These are phyloP conservation scores for Clitarchus hookeri DNA, from an alignment of 2,888 invertebrate genomes.

Conservation along the genomic window DNA sequence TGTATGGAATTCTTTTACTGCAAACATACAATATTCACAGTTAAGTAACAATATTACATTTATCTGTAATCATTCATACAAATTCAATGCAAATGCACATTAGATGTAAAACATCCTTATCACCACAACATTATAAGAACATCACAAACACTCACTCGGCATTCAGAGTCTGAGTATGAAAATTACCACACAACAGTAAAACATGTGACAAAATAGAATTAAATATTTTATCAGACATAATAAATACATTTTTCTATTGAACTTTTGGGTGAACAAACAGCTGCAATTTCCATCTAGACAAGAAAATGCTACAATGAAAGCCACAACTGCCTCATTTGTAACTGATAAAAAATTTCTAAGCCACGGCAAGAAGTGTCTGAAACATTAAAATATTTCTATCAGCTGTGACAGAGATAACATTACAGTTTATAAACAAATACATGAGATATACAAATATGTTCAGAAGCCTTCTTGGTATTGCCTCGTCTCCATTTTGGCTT, in stretches of 20 bases:
- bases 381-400: not conserved
- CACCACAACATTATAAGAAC: not conserved
- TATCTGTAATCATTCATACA: not conserved
- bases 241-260: not conserved
- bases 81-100: not conserved
- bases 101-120: not conserved
- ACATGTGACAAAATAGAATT: not conserved
- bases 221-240: not conserved
- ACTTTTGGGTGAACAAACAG: not conserved
- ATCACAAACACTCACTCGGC: not conserved
- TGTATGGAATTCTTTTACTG: not conserved
- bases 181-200: not conserved
- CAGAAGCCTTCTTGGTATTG: constrained; percentile 88
- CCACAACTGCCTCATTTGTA: not conserved
- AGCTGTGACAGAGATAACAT: not conserved
- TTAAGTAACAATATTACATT: constrained; percentile 3
- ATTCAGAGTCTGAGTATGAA: not conserved
- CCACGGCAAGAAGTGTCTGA: not conserved
- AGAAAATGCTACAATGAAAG: not conserved
- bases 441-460: not conserved
- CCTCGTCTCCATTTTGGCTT: constrained; percentile 82
- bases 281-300: not conserved
- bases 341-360: not conserved
- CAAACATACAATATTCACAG: constrained; percentile 9
- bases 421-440: not conserved